Evolutionary conservation across 1,140 invertebrate species (phyloP), one percentile per base, ranked within the genome.

Genomic region (Lordiphosa mommai): DNA sequence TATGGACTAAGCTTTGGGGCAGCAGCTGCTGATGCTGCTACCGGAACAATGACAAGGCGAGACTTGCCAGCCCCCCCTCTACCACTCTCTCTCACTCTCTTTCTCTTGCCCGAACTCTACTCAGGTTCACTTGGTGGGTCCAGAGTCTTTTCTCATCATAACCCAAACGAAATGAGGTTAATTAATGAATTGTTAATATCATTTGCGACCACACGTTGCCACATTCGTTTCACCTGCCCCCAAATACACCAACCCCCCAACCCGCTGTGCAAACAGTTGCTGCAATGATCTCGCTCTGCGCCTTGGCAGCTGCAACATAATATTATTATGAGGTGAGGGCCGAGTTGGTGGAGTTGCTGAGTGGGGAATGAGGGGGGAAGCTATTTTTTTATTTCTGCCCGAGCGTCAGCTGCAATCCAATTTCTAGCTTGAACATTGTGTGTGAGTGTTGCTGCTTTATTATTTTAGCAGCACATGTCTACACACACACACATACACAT

Each of bases 111-210:
- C 41, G 40, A 23, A 20, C 40, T 13, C 14, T 9, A 33, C 33
- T 33, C 36, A 41, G 37, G 36, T 37, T 37, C 10, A 38, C 34
- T 16, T 17, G 12, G 37, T 36, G 10, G 27, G 50, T 63, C 36
- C 30, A 40, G 44, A 27, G 10, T 61, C 27, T 59, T 64, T 48
- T 48, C 56, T 52, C 76, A 57, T 67, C 76, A 71, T 84, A 72
- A 65, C 72, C 76, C 61, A 50, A 71, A 84, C 77, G 76, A 84
- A 82, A 82, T 70, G 72, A 84, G 76, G 76, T 82, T 82, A 82
- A 82, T 82, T 82, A 82, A 82, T 82, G 77, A 82, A 82, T 82
- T 82, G 77, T 82, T 82, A 82, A 82, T 82, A 82, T 82, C 61
- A 84, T 82, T 82, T 82, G 77, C 76, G 72, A 77, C 77, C 72